phyloP scores from a whole-genome alignment of 2,797 vertebrate genomes.

The Carapus acus region DNA sequence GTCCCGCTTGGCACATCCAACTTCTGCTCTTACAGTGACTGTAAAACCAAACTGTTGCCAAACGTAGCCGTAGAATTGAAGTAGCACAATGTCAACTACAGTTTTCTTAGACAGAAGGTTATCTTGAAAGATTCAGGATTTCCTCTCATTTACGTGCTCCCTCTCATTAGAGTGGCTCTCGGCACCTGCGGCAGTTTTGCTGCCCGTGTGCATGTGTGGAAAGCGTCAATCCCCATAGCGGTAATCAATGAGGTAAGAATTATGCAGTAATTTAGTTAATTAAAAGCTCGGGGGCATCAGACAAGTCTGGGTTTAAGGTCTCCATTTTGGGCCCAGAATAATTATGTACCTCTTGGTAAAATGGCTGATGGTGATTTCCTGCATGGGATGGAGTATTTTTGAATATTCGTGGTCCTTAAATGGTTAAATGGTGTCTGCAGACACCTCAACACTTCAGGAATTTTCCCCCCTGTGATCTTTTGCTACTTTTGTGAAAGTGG shows the following conservation, averaged over 20 bases:
- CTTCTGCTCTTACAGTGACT: conserved; percentile 45
- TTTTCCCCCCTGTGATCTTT: conserved; percentile 45
- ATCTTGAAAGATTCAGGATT: conserved; percentile 25
- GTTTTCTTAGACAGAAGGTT: conserved; percentile 28
- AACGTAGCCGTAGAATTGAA: conserved; percentile 21
- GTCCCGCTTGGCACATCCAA: conserved; percentile 35
- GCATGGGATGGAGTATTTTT: conserved; percentile 44
- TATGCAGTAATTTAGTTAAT: conserved; percentile 76
- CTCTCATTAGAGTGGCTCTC: conserved; percentile 53
- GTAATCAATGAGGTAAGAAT: conserved; percentile 70
- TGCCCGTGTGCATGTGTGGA: conserved; percentile 28
- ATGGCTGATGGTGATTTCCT: conserved; percentile 66
- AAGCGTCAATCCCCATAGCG: conserved; percentile 69
- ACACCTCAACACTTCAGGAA: conserved; percentile 57
- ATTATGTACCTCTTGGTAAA: conserved; percentile 70
- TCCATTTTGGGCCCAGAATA: conserved; percentile 67
- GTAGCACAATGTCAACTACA: conserved; percentile 21
- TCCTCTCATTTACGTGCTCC: conserved; percentile 24
- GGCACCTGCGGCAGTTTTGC: conserved; percentile 54
- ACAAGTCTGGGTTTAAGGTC: conserved; percentile 57
- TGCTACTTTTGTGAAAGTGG: conserved; percentile 43
- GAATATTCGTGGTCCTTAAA: conserved; percentile 76
- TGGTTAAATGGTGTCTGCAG: conserved; percentile 71
- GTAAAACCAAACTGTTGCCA: conserved; percentile 34
- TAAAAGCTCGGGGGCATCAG: conserved; percentile 75